A percentile compares a stretch with the other conserved stretches of the same genome.
These are phyloP conservation scores for Coboldia fuscipes DNA, from an alignment of 1,140 invertebrate genomes.

Conservation along the genomic window DNA sequence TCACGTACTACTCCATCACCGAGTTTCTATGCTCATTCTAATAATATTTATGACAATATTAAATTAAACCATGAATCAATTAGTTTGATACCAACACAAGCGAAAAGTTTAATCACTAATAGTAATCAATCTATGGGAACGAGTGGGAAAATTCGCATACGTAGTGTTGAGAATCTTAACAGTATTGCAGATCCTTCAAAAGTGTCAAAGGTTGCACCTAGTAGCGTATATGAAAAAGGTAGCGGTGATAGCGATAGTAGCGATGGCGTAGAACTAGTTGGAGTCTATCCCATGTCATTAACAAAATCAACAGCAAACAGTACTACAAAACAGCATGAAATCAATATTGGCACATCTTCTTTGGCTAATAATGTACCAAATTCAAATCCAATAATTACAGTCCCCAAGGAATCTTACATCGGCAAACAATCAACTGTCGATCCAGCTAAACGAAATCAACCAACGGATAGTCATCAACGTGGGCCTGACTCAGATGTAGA, in stretches of 20 bases:
- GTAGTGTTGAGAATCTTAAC: not conserved
- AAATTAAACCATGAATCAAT: too few species aligned
- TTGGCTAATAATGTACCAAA: not conserved
- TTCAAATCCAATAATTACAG: not conserved
- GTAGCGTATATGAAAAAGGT: too few species aligned
- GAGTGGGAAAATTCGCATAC: not conserved
- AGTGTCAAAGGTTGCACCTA: too few species aligned
- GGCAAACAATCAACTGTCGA: not conserved
- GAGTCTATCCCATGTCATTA: conserved; percentile 8
- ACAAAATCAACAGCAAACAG: not conserved
- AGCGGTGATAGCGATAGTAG: conserved; percentile 14
- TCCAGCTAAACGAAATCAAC: not conserved
- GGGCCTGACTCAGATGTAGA: not conserved
- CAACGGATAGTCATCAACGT: not conserved
- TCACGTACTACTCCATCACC: not conserved
- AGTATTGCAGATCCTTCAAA: too few species aligned
- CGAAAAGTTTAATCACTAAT: not conserved
- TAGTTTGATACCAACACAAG: not conserved
- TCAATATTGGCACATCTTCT: not conserved
- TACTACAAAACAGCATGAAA: not conserved
- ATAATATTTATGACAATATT: not conserved
- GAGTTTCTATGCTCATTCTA: not conserved
- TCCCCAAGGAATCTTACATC: not conserved
- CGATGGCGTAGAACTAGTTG: conserved; percentile 17
- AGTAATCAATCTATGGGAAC: not conserved